phyloP scores from a whole-genome alignment of 2,113 vertebrate species.

The Desmodus rotundus region DNA sequence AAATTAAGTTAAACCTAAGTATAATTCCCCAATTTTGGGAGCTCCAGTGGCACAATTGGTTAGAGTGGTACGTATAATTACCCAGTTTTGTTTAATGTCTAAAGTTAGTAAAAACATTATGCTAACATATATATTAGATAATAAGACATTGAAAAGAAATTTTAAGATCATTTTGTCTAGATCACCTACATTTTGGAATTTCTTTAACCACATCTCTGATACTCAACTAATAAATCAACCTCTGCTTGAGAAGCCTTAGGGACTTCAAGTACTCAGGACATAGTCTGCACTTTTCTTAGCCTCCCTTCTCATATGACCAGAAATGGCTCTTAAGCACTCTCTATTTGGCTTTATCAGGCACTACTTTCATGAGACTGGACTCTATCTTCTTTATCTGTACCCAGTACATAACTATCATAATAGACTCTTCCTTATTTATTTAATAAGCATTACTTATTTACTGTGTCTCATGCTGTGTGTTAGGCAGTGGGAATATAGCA shows the following conservation, averaged over 20 bases:
- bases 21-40: neutral
- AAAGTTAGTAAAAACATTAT: neutral
- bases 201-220: neutral
- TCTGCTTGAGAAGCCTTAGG: neutral
- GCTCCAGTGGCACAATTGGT: too few species aligned
- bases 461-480: neutral
- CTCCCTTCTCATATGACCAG: neutral
- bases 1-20: neutral
- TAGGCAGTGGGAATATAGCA: neutral
- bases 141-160: neutral
- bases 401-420: neutral
- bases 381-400: neutral
- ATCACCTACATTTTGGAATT: neutral
- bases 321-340: neutral
- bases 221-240: neutral
- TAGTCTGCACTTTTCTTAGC: neutral
- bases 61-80: neutral
- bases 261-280: neutral
- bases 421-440: neutral
- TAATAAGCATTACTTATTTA: neutral
- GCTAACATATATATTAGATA: neutral
- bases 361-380: neutral
- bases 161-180: neutral
- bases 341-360: neutral
- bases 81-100: neutral